Conservation (phyloP, 2,888 invertebrate genomes). For the Amblyteles armatorius region DNA sequence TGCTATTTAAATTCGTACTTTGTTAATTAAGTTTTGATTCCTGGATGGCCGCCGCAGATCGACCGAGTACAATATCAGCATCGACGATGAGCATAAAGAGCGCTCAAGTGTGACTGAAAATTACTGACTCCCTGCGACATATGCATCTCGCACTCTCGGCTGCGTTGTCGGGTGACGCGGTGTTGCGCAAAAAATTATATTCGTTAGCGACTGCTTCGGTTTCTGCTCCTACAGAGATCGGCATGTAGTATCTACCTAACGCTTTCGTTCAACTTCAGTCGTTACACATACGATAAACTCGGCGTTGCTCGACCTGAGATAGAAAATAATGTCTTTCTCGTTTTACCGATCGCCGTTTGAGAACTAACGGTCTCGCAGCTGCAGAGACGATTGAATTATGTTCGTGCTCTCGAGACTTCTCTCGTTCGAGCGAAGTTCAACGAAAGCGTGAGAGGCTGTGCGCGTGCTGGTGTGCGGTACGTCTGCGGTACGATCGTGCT, state of each 20-base stretch:
- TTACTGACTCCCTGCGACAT: conserved; percentile 6
- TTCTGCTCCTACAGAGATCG: conserved; percentile 25
- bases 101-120: background rate
- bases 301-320: background rate
- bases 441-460: conserved; percentile 12
- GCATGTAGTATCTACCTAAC: background rate
- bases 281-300: background rate
- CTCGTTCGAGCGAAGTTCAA: conserved; percentile 2
- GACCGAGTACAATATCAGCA: background rate
- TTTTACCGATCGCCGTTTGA: background rate
- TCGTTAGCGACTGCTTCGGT: conserved; percentile 57
- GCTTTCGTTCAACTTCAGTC: background rate
- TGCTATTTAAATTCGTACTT: too few species aligned
- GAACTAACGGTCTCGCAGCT: background rate
- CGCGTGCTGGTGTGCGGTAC: conserved; percentile 16
- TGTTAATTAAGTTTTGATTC: too few species aligned
- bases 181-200: conserved; percentile 67
- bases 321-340: background rate
- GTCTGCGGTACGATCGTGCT: conserved; percentile 22
- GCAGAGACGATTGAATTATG: background rate
- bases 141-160: conserved; percentile 40
- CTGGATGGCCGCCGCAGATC: too few species aligned
- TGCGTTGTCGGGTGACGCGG: conserved; percentile 52
- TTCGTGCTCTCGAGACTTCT: background rate
- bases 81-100: background rate